Evolutionary conservation across 1,140 invertebrate genomes (phyloP).

Genomic region (Trichonephila clavipes): DNA sequence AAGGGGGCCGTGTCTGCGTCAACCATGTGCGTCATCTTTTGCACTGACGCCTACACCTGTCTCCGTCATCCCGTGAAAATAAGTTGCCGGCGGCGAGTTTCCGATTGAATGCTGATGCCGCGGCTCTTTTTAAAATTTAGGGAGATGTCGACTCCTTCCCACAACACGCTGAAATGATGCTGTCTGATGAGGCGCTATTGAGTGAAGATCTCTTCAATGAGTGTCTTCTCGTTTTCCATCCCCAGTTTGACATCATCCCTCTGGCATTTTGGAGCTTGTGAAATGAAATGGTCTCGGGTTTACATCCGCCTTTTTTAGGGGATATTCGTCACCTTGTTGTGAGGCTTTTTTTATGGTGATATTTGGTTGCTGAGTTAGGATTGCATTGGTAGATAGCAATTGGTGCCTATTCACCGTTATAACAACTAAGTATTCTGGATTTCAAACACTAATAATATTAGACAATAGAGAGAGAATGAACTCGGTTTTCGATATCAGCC

Average conservation of each 20-base stretch:
- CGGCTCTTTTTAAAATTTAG: background rate
- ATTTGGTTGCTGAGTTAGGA: background rate
- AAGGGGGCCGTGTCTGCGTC: constrained; percentile 21
- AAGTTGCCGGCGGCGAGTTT: background rate
- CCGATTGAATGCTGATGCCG: background rate
- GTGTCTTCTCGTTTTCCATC: background rate
- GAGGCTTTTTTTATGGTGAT: background rate
- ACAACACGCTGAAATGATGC: background rate
- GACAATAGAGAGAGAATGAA: too few species aligned
- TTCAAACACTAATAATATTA: too few species aligned
- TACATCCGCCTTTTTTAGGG: background rate
- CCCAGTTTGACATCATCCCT: background rate
- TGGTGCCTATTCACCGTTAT: too few species aligned
- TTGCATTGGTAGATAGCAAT: background rate
- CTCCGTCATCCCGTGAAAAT: constrained; percentile 14
- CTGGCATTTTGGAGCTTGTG: background rate
- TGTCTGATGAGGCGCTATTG: background rate
- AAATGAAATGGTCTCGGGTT: background rate
- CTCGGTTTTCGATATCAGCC: too few species aligned
- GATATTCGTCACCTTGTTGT: background rate
- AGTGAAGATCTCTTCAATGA: background rate
- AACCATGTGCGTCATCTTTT: constrained; percentile 26
- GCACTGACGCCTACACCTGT: constrained; percentile 28
- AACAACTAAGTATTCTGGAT: too few species aligned
- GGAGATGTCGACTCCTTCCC: background rate